Base-by-base conservation (phyloP, 1,140 invertebrate genomes). In the Conopomorpha cramerella region DNA sequence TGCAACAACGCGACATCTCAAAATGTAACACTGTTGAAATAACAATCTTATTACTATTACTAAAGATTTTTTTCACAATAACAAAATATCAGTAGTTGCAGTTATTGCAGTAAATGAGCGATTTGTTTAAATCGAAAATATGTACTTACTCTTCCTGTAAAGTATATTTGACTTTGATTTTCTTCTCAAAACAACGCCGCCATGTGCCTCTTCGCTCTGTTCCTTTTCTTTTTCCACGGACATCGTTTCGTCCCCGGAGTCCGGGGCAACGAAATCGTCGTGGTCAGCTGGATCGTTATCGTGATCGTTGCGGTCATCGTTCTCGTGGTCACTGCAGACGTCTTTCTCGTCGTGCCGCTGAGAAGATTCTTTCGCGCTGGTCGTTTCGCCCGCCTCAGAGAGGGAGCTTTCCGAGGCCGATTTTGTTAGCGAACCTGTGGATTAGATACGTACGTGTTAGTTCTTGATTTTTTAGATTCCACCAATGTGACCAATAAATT, bases 381-480 rank as follows among this genome's bases (percentile, higher is more conserved):
- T 81, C 13, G 81, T 78, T 27, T 83, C 79, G 43, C 82, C 73
- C 57, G 76, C 83, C 48, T 93, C 91, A 0, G 91, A 92, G 29
- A 93, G 73, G 52, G 90, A 93, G 47, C 90, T 93, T 49, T 93
- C 91, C 1, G 90, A 93, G 4, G 85, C 89, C 45, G 90, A 92
- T 72, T 93, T 93, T 23, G 80, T 81, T 34, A 90, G 59, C 31
- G 36, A 16, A 23, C 31, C 34, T 46, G 16, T 26, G 44, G 36
- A 34, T 26, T 15, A n/a, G n/a, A n/a, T n/a, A n/a, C n/a, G n/a
- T n/a, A n/a, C n/a, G n/a, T 30, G 15, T n/a, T n/a, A n/a, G n/a
- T n/a, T 8, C n/a, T 8, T 26, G 8, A 26, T 8, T 8, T 13
- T 51, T 61, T 70, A 18, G 18, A 13, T 8, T 11, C n/a, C n/a